These are phyloP conservation scores for Pegea sp. DNA, from an alignment of 23 tunicate species.

Conservation along the genomic window DNA sequence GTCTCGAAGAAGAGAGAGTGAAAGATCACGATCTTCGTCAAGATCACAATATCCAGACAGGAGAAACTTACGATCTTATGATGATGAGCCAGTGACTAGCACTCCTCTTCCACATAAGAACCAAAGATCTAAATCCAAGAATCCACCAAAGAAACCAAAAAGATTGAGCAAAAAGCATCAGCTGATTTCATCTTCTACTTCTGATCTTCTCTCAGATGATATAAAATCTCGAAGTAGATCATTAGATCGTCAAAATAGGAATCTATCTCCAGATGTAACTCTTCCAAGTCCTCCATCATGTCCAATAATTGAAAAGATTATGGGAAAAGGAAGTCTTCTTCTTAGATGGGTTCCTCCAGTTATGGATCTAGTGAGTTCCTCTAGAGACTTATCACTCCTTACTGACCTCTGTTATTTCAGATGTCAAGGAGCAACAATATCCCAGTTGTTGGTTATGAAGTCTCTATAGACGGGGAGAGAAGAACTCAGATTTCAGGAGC, in stretches of 20 bases:
- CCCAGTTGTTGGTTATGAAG: slow-evolving; percentile 55
- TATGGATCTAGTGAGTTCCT: slow-evolving; percentile 24
- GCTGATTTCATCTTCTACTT: no score
- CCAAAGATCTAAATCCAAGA: no score
- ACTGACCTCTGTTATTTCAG: slow-evolving; percentile 6
- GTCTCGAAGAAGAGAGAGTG: background rate
- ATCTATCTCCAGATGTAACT: no score
- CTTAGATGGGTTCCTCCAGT: slow-evolving; percentile 49
- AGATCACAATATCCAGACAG: no score
- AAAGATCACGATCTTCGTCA: slow-evolving; percentile 21
- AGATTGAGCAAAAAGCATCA: no score
- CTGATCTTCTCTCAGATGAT: no score
- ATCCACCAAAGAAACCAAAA: no score
- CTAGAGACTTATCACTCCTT: background rate
- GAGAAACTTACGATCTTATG: no score
- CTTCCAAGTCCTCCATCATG: slow-evolving; percentile 47
- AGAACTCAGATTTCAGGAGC: slow-evolving; percentile 50
- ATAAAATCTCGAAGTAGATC: no score
- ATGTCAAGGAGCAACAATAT: slow-evolving; percentile 48
- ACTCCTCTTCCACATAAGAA: no score
- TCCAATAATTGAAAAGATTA: slow-evolving; percentile 37
- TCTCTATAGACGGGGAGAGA: slow-evolving; percentile 21
- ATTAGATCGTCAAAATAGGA: no score
- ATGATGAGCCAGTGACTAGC: no score
- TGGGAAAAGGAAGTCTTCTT: slow-evolving; percentile 47